These are phyloP conservation scores for Lasioglossum oenotherae DNA, from an alignment of 2,888 invertebrate species.

Conservation along the genomic window DNA sequence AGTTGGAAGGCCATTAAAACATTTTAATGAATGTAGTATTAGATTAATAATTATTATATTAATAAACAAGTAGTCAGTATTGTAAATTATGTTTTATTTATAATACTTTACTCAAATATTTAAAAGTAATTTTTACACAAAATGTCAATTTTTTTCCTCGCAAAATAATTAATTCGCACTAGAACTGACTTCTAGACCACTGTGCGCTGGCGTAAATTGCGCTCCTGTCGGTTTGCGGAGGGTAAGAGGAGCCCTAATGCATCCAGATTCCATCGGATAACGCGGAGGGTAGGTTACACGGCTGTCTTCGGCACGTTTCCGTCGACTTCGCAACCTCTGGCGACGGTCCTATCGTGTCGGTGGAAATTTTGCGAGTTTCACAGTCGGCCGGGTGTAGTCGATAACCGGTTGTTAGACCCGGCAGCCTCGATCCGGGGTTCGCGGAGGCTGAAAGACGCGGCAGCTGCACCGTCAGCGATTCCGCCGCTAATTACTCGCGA, in stretches of 20 bases:
- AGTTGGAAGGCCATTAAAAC: too few species aligned
- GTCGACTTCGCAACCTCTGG: constrained; percentile 58
- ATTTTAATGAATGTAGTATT: too few species aligned
- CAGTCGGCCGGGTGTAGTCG: constrained; percentile 3
- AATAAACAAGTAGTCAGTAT: too few species aligned
- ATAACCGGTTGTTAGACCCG: background rate
- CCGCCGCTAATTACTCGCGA: constrained; percentile 13
- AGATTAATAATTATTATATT: too few species aligned
- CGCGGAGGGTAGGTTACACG: constrained; percentile 75
- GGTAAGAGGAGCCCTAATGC: background rate
- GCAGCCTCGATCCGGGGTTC: background rate
- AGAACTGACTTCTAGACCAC: too few species aligned
- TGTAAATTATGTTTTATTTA: too few species aligned
- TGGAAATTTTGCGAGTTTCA: constrained; percentile 14
- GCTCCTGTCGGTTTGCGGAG: too few species aligned
- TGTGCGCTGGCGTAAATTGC: too few species aligned
- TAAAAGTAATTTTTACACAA: too few species aligned
- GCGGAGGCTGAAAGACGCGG: background rate
- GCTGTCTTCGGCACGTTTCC: constrained; percentile 36
- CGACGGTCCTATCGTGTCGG: constrained; percentile 6
- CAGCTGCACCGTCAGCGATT: constrained; percentile 15
- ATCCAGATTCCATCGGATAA: constrained; percentile 68
- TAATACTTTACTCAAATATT: too few species aligned
- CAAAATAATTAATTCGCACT: too few species aligned
- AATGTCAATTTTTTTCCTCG: too few species aligned